Base-by-base conservation (phyloP, 2,888 invertebrate genomes). In the Nemapogon koenigi region DNA sequence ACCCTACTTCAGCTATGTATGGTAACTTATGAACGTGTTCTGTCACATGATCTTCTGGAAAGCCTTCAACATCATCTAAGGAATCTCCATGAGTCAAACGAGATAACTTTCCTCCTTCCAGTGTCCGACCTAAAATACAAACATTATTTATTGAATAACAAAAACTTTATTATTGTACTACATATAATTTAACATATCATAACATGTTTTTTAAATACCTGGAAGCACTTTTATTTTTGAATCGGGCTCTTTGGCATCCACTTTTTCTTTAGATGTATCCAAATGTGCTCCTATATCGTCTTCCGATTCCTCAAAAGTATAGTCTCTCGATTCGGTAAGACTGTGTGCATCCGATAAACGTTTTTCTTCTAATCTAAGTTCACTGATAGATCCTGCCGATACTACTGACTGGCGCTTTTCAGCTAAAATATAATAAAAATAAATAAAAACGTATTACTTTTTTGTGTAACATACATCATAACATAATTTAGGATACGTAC, bases 281-380 rank as follows among this genome's bases (percentile, higher is more conserved):
- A 71, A 59, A 43, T 76, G 71, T 6, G 72, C 68, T 27, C 62
- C 69, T 40, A 79, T 73, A 41, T 79, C 80, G 41, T 80, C 79
- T 56, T 81, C 80, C 1, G 80, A 81, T 46, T 81, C 80, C 47
- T 81, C 80, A 46, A 81, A 81, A 1, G 80, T 81, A 39, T 81
- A 81, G 46, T 81, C 80, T 44, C 68, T 62, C 0, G 80, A 80
- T 46, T 81, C 80, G 27, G 80, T 80, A 2, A 81, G 49, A 42
- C 80, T 80, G 17, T 71, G 67, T 30, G 79, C 80, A 49, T 81
- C 80, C 35, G 80, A 81, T 6, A 67, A 54, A 27, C 80, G 62
- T 49, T 81, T 81, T 44, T 79, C 79, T 46, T 75, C 72, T 38
- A 78, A 51, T 17, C 75, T 66, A 2, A 80, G 53, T 45, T 81